phyloP scores from a whole-genome alignment of 2,888 invertebrate genomes.

The Callosobruchus maculatus region DNA sequence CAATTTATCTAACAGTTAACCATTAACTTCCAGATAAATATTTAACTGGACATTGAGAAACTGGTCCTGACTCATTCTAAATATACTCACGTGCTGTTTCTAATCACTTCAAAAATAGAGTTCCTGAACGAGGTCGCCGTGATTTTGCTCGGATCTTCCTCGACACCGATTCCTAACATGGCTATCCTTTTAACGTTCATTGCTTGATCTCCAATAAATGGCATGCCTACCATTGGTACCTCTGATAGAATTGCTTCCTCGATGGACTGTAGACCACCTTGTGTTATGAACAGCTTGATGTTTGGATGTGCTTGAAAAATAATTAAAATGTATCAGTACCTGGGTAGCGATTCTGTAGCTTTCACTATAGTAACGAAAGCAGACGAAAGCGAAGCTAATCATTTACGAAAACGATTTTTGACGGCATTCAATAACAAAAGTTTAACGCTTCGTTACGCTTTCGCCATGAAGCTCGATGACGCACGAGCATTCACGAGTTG shows the following conservation, averaged over 20 bases:
- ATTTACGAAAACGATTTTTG: no score
- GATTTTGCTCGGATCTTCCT: constrained; percentile 27
- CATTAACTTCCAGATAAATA: no score
- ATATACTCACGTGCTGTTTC: constrained; percentile 27
- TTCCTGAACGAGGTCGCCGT: constrained; percentile 28
- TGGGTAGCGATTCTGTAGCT: no score
- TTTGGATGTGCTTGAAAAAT: constrained; percentile 34
- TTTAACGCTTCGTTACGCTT: no score
- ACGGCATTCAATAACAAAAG: no score
- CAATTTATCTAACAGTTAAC: no score
- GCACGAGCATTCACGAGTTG: no score
- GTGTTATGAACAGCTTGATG: constrained; percentile 33
- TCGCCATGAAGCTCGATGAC: no score
- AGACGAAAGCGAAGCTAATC: no score
- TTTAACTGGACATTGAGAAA: no score
- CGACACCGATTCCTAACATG: constrained; percentile 23
- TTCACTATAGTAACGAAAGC: no score
- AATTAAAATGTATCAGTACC: no score
- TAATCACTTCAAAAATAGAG: constrained; percentile 30
- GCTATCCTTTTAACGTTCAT: constrained; percentile 30
- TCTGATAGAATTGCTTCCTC: constrained; percentile 34
- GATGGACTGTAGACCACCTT: constrained; percentile 36
- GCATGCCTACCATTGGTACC: constrained; percentile 35
- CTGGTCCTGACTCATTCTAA: background rate
- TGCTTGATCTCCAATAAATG: constrained; percentile 36